These are phyloP conservation scores for Phthorimaea operculella DNA, from an alignment of 1,140 invertebrate genomes.

Conservation along the genomic window DNA sequence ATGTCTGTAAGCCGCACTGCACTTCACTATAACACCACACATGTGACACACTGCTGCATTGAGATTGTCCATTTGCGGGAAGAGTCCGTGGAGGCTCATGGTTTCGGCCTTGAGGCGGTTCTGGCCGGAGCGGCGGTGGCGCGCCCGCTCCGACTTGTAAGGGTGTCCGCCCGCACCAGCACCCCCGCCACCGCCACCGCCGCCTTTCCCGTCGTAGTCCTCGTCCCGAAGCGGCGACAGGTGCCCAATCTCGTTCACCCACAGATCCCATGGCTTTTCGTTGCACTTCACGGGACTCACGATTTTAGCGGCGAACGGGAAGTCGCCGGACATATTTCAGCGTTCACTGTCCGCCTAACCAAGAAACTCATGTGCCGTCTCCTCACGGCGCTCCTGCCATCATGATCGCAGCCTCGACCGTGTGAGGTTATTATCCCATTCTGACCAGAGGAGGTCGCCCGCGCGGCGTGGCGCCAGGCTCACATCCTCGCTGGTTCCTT, in stretches of 20 bases:
- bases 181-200: constrained; percentile 28
- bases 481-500: constrained; percentile 42
- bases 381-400: constrained; percentile 53
- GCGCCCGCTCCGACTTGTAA: constrained; percentile 36
- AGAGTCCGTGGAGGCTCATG: constrained; percentile 73
- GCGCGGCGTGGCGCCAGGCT: constrained; percentile 30
- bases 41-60: constrained; percentile 73
- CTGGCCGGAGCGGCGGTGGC: constrained; percentile 46
- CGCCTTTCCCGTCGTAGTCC: constrained; percentile 37
- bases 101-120: constrained; percentile 47
- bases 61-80: constrained; percentile 72
- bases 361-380: constrained; percentile 30
- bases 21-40: constrained; percentile 73
- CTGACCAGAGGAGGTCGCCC: constrained; percentile 34
- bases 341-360: constrained; percentile 31
- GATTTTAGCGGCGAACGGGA: constrained; percentile 48
- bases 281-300: constrained; percentile 60
- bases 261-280: constrained; percentile 66
- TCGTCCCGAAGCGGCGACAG: constrained; percentile 53
- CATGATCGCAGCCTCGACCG: constrained; percentile 38
- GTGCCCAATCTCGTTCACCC: constrained; percentile 62
- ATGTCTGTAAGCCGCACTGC: constrained; percentile 72
- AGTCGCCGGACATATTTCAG: constrained; percentile 56
- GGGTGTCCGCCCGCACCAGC: constrained; percentile 23
- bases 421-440: constrained; percentile 68